A percentile compares a stretch with the other conserved stretches of the same genome.
These are phyloP conservation scores for Rhabdomys dilectus DNA, from an alignment of 2,113 vertebrate genomes.

Conservation along the genomic window DNA sequence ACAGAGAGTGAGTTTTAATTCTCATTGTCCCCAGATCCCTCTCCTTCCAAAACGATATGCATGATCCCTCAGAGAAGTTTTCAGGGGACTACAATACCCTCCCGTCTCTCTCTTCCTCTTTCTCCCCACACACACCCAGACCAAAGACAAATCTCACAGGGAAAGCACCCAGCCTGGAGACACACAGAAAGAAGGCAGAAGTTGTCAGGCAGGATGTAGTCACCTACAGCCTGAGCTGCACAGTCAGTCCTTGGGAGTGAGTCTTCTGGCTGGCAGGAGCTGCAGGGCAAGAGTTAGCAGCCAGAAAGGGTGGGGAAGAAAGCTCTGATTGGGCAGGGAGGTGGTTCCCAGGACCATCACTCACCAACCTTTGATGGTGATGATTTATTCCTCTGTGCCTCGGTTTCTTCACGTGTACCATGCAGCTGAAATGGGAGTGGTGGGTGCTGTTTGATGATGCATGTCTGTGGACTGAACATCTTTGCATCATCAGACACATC, in stretches of 20 bases:
- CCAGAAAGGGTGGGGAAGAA: not conserved
- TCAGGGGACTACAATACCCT: not conserved
- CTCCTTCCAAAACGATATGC: not conserved
- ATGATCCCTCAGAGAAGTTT: not conserved
- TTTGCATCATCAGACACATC: not conserved
- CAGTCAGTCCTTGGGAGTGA: not conserved
- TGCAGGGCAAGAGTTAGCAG: too few species aligned
- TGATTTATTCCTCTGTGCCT: not conserved
- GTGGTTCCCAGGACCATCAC: too few species aligned
- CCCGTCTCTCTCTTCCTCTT: not conserved
- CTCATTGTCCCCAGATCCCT: not conserved
- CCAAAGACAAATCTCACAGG: not conserved
- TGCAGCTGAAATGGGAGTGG: not conserved
- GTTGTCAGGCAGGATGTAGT: not conserved
- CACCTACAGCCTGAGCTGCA: not conserved
- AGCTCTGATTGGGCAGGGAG: too few species aligned
- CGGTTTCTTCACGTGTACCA: not conserved
- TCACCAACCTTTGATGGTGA: accelerated
- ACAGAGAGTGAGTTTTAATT: not conserved
- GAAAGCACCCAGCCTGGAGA: not conserved
- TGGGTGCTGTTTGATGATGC: too few species aligned
- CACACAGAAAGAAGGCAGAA: not conserved
- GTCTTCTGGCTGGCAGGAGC: not conserved
- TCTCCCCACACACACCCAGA: not conserved
- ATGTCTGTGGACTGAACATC: not conserved